Conservation (phyloP, 2,797 vertebrate species). For the Acipenser ruthenus region DNA sequence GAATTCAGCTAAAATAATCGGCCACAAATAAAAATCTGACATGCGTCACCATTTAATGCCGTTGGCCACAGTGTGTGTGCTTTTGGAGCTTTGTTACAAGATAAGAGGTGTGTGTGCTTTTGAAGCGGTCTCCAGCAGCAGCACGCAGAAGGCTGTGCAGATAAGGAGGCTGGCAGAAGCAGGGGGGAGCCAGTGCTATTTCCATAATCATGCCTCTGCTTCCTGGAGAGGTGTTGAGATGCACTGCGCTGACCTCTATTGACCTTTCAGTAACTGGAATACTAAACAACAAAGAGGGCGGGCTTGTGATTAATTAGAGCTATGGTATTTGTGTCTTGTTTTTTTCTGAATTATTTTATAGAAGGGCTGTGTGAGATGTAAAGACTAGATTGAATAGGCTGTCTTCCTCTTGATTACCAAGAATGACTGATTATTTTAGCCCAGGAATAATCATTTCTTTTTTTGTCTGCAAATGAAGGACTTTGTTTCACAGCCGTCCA, state of each 20-base stretch:
- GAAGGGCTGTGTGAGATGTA: background rate
- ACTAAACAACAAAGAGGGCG: constrained; percentile 60
- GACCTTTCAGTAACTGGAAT: constrained; percentile 77
- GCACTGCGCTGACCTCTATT: constrained; percentile 65
- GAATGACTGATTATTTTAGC: constrained; percentile 10
- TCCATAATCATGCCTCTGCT: constrained; percentile 73
- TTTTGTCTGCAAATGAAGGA: constrained; percentile 18
- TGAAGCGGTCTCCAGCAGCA: constrained; percentile 59
- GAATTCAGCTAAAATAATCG: constrained; percentile 66
- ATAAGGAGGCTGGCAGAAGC: constrained; percentile 67
- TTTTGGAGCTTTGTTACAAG: constrained; percentile 62
- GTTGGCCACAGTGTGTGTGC: constrained; percentile 47
- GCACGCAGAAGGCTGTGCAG: constrained; percentile 68
- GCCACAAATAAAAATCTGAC: constrained; percentile 61
- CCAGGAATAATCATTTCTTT: constrained; percentile 11
- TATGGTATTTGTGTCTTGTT: constrained; percentile 55
- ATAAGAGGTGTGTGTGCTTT: constrained; percentile 58
- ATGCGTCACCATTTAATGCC: constrained; percentile 56
- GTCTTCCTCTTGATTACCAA: constrained; percentile 11
- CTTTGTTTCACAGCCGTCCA: constrained; percentile 21
- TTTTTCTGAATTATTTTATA: constrained; percentile 60
- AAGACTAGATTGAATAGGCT: constrained; percentile 11
- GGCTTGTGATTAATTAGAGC: constrained; percentile 59
- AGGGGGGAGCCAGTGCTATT: constrained; percentile 53
- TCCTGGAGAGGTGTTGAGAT: constrained; percentile 68